Base-by-base conservation (phyloP, 92 coral and sea anemone species). In the Phenganax stokvisi region DNA sequence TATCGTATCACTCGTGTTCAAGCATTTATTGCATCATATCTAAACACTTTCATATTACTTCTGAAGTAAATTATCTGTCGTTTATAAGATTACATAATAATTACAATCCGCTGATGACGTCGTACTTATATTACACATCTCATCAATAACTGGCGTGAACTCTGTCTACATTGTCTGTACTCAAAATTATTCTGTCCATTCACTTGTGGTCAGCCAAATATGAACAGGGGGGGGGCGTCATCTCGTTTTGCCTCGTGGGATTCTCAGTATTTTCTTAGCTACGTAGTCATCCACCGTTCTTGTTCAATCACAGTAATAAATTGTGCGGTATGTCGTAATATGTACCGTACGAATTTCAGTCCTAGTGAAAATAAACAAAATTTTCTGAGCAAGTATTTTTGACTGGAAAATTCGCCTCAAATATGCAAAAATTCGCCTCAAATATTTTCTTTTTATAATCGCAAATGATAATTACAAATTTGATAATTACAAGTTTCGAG, bases 281-380 rank as follows among this genome's bases (percentile, higher is more conserved):
- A 2, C 12, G 63, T 51, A 52, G 11, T 9, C 81, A 29, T 37
- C 4, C 3, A 10, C 54, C 4, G 9, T n/a, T 16, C 12, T 73
- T 7, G 9, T 51, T 68, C 65, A 79, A 65, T 68, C 63, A 47
- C 83, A 79, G 74, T 79, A 79, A 29, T 79, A 79, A 51, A 65
- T 79, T n/a, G 74, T 79, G 15, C 83, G 72, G 57, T 79, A 79
- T 51, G 83, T 30, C 6, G 83, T 79, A 0, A 79, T 52, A 44
- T 79, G 83, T 51, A 79, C 83, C 11, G 51, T 54, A 12, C 63
- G 67, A 68, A 63, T 63, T 54, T 79, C 83, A 79, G 83, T 79
- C 62, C 83, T 79, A 54, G 6, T 1, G 54, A 37, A 76, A 15
- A 76, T 10, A 54, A 59, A 44, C 31, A 30, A 69, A 69, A 69